Evolutionary conservation across 1,140 invertebrate genomes (phyloP).

Genomic region (Drosophila bipectinata): DNA sequence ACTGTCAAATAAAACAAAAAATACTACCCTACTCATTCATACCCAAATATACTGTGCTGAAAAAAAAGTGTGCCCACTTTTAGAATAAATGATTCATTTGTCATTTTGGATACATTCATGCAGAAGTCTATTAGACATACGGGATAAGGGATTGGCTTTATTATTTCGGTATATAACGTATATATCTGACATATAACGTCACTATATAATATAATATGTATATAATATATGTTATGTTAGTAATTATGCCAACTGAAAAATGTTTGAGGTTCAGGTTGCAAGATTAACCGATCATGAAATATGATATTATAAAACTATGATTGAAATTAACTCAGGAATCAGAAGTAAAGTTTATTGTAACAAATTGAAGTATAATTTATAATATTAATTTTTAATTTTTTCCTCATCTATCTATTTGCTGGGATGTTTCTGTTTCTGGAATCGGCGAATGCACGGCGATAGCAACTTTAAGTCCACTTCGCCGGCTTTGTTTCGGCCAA

Average conservation of each 20-base stretch:
- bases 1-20: too few species aligned
- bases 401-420: conserved; percentile 54
- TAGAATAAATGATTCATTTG: too few species aligned
- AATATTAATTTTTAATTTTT: conserved; percentile 2
- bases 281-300: neutral
- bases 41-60: too few species aligned
- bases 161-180: conserved; percentile 87
- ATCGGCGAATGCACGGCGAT: conserved; percentile 53
- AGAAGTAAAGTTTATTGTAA: neutral
- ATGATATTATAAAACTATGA: too few species aligned
- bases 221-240: conserved; percentile 87
- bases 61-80: too few species aligned
- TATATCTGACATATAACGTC: too few species aligned
- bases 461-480: conserved; percentile 60
- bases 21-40: too few species aligned
- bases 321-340: too few species aligned
- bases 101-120: too few species aligned
- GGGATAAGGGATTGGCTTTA: conserved; percentile 88
- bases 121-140: too few species aligned
- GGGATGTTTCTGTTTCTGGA: conserved; percentile 38
- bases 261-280: neutral
- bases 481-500: conserved; percentile 46
- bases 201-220: too few species aligned
- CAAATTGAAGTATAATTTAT: conserved; percentile 14
- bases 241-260: conserved; percentile 86